These are phyloP conservation scores for Trichogramma pretiosum DNA, from an alignment of 1,140 invertebrate genomes.

Conservation along the genomic window DNA sequence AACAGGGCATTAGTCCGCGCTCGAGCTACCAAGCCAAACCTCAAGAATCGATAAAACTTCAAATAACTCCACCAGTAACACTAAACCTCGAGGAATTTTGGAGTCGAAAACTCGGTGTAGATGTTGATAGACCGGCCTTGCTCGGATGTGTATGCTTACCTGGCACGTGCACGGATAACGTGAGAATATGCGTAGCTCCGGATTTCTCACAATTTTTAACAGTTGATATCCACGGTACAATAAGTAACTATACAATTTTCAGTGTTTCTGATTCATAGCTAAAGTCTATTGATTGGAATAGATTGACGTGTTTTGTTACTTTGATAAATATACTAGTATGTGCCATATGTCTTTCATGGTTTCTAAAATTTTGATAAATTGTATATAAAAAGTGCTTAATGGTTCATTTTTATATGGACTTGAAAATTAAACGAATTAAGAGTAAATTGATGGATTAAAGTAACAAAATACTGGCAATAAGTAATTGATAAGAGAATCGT, in stretches of 20 bases:
- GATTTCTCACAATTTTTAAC: constrained; percentile 39
- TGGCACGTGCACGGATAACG: constrained; percentile 27
- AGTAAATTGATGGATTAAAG: too few species aligned
- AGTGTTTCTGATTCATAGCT: neutral
- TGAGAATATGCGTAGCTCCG: constrained; percentile 35
- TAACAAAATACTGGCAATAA: neutral
- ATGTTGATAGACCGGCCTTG: constrained; percentile 24
- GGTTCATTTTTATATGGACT: too few species aligned
- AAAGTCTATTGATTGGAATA: neutral
- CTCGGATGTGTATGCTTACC: constrained; percentile 31
- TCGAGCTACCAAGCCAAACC: constrained; percentile 19
- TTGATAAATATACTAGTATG: too few species aligned
- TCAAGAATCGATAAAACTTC: constrained; percentile 1
- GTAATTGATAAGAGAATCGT: constrained; percentile 5
- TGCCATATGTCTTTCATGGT: too few species aligned
- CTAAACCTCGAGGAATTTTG: constrained; percentile 23
- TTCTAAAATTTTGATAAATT: too few species aligned
- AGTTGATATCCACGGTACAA: constrained; percentile 35
- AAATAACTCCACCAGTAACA: too few species aligned
- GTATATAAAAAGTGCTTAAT: too few species aligned
- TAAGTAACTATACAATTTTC: constrained; percentile 33
- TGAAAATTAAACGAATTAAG: too few species aligned
- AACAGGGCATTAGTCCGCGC: constrained; percentile 21
- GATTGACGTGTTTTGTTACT: too few species aligned
- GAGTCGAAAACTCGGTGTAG: constrained; percentile 28